Base-by-base conservation (phyloP, 2,888 invertebrate species). In the Patella pellucida region DNA sequence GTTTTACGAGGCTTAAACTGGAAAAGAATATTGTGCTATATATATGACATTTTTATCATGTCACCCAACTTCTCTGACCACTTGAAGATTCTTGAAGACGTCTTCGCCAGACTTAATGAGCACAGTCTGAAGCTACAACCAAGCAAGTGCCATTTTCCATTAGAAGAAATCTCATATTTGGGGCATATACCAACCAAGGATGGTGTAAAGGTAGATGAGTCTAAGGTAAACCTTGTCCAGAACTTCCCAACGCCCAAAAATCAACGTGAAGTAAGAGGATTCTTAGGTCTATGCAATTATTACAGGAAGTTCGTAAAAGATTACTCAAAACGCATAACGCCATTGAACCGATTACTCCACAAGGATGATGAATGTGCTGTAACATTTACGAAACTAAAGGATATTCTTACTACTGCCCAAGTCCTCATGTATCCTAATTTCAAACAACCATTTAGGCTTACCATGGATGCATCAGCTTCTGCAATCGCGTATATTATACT, bases 281-380 rank as follows among this genome's bases (percentile, higher is more conserved):
- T 80, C 68, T 56, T 79, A 12, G 81, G 82, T 3, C 71, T 82
- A 3, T 81, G 81, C 68, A 89, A 90, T 82, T 91, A 89, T 81
- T 91, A 91, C 78, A 83, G 86, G 7, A 84, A 84, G 71, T 91
- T 91, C 83, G 79, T 90, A 0, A 82, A 85, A 15, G 83, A 85
- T 27, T 79, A 88, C 12, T 75, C 88, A 3, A 71, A 78, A 7
- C 82, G 86, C 15, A 78, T 85, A 51, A 77, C 79, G 15, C 89
- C 89, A 0, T 75, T 91, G 14, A 85, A 90, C 76, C 54, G 74
- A 0, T 75, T 89, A 15, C 76, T 88, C 23, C 83, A 82, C 74
- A 86, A 84, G 89, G 79, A 78, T 11, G 77, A 81, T 11, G 67
- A 78, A 4, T 88, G 88, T 76, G 80, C 88, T 71, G 23, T 73